These are phyloP conservation scores for Anguilla pacifica DNA, from an alignment of 2,797 vertebrate genomes.

Conservation along the genomic window DNA sequence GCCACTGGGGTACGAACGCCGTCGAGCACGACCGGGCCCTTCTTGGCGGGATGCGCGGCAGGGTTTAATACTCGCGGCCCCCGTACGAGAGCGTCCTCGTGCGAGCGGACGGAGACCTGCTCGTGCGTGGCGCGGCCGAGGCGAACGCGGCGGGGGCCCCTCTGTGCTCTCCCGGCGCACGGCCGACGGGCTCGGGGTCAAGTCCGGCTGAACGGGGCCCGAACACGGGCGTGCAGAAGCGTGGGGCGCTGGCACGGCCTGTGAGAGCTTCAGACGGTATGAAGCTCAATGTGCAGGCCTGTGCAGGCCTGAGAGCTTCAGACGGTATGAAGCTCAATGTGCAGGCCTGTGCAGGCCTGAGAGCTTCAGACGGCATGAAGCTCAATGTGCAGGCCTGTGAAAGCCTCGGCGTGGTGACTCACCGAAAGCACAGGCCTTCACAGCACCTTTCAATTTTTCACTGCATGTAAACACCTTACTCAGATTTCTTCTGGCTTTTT, in stretches of 20 bases:
- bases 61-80: neutral
- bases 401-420: too few relatives aligned
- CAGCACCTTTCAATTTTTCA: too few relatives aligned
- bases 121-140: neutral
- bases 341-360: too few relatives aligned
- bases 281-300: too few relatives aligned
- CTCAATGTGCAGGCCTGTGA: too few relatives aligned
- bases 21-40: slow-evolving; percentile 30
- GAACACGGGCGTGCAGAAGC: slow-evolving; percentile 1
- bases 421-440: too few relatives aligned
- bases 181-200: slow-evolving; percentile 34
- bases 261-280: neutral
- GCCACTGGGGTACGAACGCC: slow-evolving; percentile 3
- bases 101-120: neutral
- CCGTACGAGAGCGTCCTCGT: neutral
- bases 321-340: too few relatives aligned
- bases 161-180: slow-evolving; percentile 25
- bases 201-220: neutral
- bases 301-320: too few relatives aligned
- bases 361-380: too few relatives aligned
- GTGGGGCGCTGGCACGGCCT: neutral
- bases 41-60: neutral
- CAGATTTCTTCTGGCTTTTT: too few relatives aligned
- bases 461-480: too few relatives aligned
- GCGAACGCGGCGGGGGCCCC: neutral